Evolutionary conservation across 2,888 invertebrate genomes (phyloP).

Genomic region (Brachyopa scutellaris): DNA sequence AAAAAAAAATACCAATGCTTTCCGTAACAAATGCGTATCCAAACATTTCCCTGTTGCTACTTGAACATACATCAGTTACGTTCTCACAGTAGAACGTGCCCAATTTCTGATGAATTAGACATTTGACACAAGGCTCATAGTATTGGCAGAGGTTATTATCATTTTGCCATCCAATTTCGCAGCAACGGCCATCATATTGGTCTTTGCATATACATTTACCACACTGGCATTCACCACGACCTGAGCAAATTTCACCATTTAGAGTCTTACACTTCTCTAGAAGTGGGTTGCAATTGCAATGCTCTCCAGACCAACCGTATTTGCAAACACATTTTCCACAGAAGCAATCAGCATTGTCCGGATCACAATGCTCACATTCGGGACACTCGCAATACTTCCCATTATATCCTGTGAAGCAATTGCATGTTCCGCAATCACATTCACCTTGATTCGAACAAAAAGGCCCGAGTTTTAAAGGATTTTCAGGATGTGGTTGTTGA

Average conservation of each 20-base stretch:
- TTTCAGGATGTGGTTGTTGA: conserved; percentile 78
- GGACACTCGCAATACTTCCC: conserved; percentile 86
- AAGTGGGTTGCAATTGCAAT: conserved; percentile 84
- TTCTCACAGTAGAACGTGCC: conserved; percentile 75
- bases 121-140: conserved; percentile 80
- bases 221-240: conserved; percentile 90
- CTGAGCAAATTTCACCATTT: conserved; percentile 85
- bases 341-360: conserved; percentile 87
- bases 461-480: conserved; percentile 79
- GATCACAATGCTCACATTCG: conserved; percentile 85
- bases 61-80: conserved; percentile 76
- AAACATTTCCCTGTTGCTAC: conserved; percentile 74
- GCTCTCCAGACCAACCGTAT: conserved; percentile 84
- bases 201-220: conserved; percentile 82
- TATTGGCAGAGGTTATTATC: conserved; percentile 79
- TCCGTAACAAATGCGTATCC: conserved; percentile 76
- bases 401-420: conserved; percentile 85
- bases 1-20: conserved; percentile 73
- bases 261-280: conserved; percentile 83
- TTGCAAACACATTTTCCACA: conserved; percentile 89
- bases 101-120: conserved; percentile 77
- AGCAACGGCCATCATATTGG: conserved; percentile 77
- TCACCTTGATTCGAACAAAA: conserved; percentile 88
- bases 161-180: conserved; percentile 78
- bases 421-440: conserved; percentile 90